Base-by-base conservation (phyloP, 1,140 invertebrate species). In the Saccostrea echinata region DNA sequence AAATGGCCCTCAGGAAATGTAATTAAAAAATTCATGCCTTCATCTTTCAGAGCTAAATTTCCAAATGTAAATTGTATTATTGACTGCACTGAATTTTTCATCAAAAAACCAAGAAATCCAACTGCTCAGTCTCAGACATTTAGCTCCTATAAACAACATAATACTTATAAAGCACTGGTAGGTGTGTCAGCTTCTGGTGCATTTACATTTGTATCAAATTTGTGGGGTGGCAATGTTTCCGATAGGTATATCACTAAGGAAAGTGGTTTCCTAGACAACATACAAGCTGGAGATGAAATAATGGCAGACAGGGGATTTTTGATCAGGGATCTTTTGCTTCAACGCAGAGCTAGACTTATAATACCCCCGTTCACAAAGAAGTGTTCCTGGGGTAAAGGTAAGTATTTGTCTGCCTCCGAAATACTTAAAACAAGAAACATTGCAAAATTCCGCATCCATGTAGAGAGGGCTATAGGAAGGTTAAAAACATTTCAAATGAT, bases 211-310 rank as follows among this genome's bases (percentile, higher is more conserved):
- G 3, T 43, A 16, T 86, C 61, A 82, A 53, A 83, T 18, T 21
- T 87, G 11, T 87, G 53, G 55, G 86, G 80, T 21, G 71, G 86
- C 3, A 83, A 82, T 33, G 30, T 43, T 43, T 43, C 35, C 35
- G 35, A 43, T 43, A 43, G 35, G 35, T 43, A 43, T 6, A 43
- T 43, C 35, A 43, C 35, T 43, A 43, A 43, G 35, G 35, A 43
- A 43, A 43, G 35, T 43, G 35, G 35, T 3, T 43, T 43, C 35
- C 35, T 43, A 6, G 35, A 43, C 35, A 43, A 6, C 35, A 6
- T 43, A 43, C 35, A 43, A 43, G 2, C 35, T 43, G 35, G 35
- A 43, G 35, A 43, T 43, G 35, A 43, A 6, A 43, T 43, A 43
- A 43, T 43, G 35, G 35, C 35, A 43, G 35, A 43, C 35, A 43